Evolutionary conservation across 2,797 vertebrate species (phyloP).

Genomic region (Euphonia xanthogaster): DNA sequence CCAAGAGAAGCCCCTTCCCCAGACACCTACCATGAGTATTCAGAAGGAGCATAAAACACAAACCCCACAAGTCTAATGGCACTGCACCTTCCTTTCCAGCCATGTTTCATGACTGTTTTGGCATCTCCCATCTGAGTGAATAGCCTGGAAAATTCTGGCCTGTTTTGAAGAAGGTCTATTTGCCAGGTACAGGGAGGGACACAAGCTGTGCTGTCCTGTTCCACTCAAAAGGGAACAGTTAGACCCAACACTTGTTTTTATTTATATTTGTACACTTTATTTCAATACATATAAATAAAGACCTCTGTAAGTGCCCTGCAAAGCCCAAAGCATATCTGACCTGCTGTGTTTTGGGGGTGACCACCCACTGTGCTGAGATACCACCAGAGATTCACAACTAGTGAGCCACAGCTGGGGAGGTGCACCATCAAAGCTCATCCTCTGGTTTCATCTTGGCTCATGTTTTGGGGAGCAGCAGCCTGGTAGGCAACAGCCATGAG

Average conservation of each 20-base stretch:
- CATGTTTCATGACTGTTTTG: not conserved
- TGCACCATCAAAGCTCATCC: not conserved
- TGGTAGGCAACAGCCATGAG: not conserved
- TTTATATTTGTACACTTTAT: not conserved
- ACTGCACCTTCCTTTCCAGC: not conserved
- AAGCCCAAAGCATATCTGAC: not conserved
- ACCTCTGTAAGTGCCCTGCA: not conserved
- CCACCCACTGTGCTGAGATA: not conserved
- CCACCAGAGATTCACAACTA: rapidly evolving
- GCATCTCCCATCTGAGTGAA: not conserved
- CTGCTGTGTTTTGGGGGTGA: not conserved
- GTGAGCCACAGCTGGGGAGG: not conserved
- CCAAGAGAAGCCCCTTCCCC: rapidly evolving
- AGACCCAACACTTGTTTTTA: rapidly evolving
- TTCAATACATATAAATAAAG: not conserved
- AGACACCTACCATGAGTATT: not conserved
- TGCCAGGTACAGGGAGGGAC: not conserved
- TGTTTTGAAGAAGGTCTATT: not conserved
- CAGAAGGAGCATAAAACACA: not conserved
- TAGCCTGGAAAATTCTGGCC: not conserved
- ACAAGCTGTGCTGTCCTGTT: not conserved
- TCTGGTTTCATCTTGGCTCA: not conserved
- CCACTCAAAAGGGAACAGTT: not conserved
- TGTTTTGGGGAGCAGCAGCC: not conserved
- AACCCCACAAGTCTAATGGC: not conserved